Evolutionary conservation across 53 echinoderm and acorn worm genomes (phyloP).

Genomic region (Glandiceps talaboti): DNA sequence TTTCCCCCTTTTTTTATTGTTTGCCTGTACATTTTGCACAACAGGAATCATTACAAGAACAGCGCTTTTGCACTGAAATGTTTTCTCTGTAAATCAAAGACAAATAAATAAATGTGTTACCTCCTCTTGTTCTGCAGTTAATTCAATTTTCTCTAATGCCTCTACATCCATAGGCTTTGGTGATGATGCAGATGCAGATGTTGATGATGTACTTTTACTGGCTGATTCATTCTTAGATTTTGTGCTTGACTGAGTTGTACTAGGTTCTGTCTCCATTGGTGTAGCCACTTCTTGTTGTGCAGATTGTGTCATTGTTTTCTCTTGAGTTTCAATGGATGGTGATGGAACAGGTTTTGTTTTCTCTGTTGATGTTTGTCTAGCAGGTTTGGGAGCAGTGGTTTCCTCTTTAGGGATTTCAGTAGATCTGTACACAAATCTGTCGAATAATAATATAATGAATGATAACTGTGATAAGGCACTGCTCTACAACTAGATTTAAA

Average conservation of each 20-base stretch:
- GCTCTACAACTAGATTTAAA: too few relatives aligned
- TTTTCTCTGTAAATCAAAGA: too few relatives aligned
- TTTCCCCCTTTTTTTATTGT: too few relatives aligned
- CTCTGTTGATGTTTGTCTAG: not conserved
- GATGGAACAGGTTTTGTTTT: not conserved
- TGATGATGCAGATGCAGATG: constrained; percentile 4
- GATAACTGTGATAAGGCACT: too few relatives aligned
- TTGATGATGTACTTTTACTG: constrained; percentile 7
- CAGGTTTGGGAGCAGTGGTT: constrained; percentile 9
- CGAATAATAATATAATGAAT: too few relatives aligned
- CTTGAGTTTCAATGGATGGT: constrained; percentile 11
- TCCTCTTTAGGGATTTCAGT: constrained; percentile 21
- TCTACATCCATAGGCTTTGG: constrained; percentile 9
- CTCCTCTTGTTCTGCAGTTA: not conserved
- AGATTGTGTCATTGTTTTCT: not conserved
- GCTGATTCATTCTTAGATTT: not conserved
- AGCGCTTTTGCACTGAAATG: too few relatives aligned
- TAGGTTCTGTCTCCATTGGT: not conserved
- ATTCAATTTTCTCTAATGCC: not conserved
- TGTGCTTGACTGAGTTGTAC: constrained; percentile 6
- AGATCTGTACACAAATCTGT: constrained; percentile 49
- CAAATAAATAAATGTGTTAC: too few relatives aligned
- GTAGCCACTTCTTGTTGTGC: constrained; percentile 3
- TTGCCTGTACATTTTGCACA: too few relatives aligned
- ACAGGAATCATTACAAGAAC: too few relatives aligned